Conservation (phyloP, 2,888 invertebrate species). For the Petrophora chlorosata region DNA sequence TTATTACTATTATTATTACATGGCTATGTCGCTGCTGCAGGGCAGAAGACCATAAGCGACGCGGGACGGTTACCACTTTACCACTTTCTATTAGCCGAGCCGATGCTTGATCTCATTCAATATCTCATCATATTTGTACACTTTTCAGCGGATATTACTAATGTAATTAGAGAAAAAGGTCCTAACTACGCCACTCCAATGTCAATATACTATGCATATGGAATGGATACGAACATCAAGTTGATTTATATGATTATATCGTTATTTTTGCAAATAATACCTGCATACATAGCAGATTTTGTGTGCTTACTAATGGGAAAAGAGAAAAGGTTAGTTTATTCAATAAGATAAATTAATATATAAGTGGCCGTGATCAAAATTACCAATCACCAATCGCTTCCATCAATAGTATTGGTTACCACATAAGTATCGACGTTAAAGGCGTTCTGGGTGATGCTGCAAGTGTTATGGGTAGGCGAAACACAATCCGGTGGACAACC, state of each 20-base stretch:
- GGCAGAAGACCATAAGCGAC: too few species aligned
- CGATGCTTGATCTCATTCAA: too few species aligned
- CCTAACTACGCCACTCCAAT: not conserved
- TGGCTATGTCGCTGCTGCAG: too few species aligned
- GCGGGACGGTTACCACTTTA: too few species aligned
- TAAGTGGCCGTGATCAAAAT: not conserved
- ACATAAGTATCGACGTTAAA: too few species aligned
- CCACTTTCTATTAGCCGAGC: too few species aligned
- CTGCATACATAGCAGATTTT: conserved; percentile 26
- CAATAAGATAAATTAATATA: not conserved
- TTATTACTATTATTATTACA: too few species aligned
- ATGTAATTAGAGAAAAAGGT: not conserved
- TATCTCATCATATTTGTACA: not conserved
- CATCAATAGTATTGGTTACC: too few species aligned
- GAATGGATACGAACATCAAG: not conserved
- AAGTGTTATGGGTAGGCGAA: too few species aligned
- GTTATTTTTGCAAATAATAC: conserved; percentile 24
- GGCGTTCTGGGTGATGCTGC: too few species aligned
- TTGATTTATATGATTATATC: conserved; percentile 1
- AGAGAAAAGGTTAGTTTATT: conserved; percentile 23
- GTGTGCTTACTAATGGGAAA: conserved; percentile 22
- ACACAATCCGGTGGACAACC: too few species aligned
- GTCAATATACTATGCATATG: conserved; percentile 17
- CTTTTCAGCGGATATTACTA: not conserved
- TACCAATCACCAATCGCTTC: too few species aligned